Evolutionary conservation across 2,113 vertebrate genomes (phyloP), one percentile per base, ranked within the genome.

Genomic region (Leptodactylus fuscus): DNA sequence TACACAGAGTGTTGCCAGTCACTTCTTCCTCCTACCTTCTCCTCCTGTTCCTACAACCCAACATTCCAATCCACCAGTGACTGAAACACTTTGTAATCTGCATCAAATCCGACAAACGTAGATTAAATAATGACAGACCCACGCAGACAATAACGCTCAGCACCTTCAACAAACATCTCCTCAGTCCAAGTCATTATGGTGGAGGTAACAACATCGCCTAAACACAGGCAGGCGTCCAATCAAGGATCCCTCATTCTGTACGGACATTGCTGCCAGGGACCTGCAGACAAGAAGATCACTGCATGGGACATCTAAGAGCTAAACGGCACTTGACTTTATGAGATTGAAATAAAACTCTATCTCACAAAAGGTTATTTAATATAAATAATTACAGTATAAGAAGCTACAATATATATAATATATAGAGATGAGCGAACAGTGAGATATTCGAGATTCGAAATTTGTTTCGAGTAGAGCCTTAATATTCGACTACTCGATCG

Each of bases 11-110:
- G 70, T 15, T 83, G 70, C 70, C 81, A 83, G 55, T 41, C 44
- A 20, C 70, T 24, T 83, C 82, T 62, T 75, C 82, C 70, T 75
- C 82, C 82, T 32, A 83, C 82, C 70, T 75, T 60, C 70, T 55
- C 51, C 70, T 62, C 70, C 48, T 83, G 81, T 75, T 29, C 34
- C n/a, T n/a, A 20, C 41, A 20, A 18, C 41, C 41, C 49, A 18
- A 2, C 13, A 18, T 22, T 20, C 49, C 22, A 22, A 20, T 20
- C 44, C 6, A 12, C 51, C 48, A n/a, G n/a, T n/a, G n/a, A n/a
- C n/a, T n/a, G n/a, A n/a, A n/a, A 2, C 24, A 18, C 34, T 69
- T 22, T 24, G 51, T 48, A 82, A 82, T 71, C 46, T 82, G 81
- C 29, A 82, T 53, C 48, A 24, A 20, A 82, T n/a, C 46, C 65